Evolutionary conservation across 2,888 invertebrate species (phyloP), one percentile per base, ranked within the genome.

Genomic region (Troides aeacus): DNA sequence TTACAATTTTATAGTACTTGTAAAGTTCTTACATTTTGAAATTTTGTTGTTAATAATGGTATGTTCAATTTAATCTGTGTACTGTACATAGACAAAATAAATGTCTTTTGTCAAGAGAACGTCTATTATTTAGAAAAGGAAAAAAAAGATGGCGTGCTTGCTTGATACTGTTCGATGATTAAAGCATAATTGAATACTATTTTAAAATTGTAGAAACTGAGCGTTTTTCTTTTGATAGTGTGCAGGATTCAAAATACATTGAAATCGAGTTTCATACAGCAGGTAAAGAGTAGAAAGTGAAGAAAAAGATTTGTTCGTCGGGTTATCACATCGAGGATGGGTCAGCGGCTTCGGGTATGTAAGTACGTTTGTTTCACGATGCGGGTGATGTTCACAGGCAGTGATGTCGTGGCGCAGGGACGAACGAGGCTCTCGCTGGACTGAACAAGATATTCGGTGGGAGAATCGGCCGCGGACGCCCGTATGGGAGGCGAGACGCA

Each of bases 371-470:
- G 79, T 83, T 89, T 88, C 82, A 90, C 84, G 74, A 71, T 80
- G 74, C 77, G 81, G 81, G 79, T 81, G 84, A 84, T 90, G 87
- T 91, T 91, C 88, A 79, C 92, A 91, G 92, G 88, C 83, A 68
- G 80, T 79, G 78, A 91, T 91, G 92, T 91, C 91, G 80, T 89
- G 92, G 91, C 86, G 92, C 70, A 84, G 83, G 69, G 89, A 90
- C 72, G 89, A 87, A 73, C 84, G 90, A 68, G 78, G 79, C 69
- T 77, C 86, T 72, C 84, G 90, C 24, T 90, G 90, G 90, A 84
- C 82, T 72, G 85, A 84, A 24, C 72, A 74, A 61, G 73, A 78
- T 24, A 73, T 75, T 65, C 73, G 74, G 71, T 73, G 76, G 73
- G 77, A 78, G 67, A 78, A 77, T 70, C 81, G 85, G 53, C 75